Conservation (phyloP, 2,797 vertebrate species). For the Trachurus trachurus region DNA sequence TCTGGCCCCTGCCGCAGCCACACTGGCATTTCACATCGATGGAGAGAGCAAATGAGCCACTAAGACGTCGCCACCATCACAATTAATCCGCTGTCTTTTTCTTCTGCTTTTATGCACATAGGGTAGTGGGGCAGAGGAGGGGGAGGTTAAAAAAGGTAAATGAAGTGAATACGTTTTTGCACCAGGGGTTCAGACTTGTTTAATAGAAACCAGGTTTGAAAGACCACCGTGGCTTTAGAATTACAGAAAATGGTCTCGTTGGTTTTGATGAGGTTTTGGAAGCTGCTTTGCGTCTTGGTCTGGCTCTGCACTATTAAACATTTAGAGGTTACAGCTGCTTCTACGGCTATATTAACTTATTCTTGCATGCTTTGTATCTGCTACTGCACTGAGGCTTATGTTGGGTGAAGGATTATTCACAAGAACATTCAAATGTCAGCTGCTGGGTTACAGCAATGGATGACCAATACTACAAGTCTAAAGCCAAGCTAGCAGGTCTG, state of each 20-base stretch:
- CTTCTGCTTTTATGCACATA: conserved; percentile 47
- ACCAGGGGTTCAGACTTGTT: conserved; percentile 16
- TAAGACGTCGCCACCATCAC: conserved; percentile 44
- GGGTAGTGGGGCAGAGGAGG: not conserved
- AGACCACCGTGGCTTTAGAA: conserved; percentile 21
- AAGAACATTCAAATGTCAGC: conserved; percentile 1
- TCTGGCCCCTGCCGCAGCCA: conserved; percentile 34
- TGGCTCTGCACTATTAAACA: conserved; percentile 35
- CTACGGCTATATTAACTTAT: not conserved
- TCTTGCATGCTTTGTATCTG: conserved; percentile 12
- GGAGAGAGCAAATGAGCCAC: conserved; percentile 51
- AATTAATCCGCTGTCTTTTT: conserved; percentile 56
- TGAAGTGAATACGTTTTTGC: not conserved
- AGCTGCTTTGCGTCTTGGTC: conserved; percentile 18
- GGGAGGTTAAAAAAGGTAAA: not conserved
- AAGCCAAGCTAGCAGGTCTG: not conserved
- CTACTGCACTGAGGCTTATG: conserved; percentile 7
- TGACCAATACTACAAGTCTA: too few species aligned
- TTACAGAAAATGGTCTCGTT: conserved; percentile 3
- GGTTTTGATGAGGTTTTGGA: conserved; percentile 52
- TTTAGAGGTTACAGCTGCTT: conserved; percentile 28
- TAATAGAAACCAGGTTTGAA: conserved; percentile 9
- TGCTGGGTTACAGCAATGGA: not conserved
- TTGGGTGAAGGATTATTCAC: not conserved
- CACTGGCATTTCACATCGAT: conserved; percentile 54